These are phyloP conservation scores for Stramonita haemastoma DNA, from an alignment of 2,888 invertebrate genomes.

Conservation along the genomic window DNA sequence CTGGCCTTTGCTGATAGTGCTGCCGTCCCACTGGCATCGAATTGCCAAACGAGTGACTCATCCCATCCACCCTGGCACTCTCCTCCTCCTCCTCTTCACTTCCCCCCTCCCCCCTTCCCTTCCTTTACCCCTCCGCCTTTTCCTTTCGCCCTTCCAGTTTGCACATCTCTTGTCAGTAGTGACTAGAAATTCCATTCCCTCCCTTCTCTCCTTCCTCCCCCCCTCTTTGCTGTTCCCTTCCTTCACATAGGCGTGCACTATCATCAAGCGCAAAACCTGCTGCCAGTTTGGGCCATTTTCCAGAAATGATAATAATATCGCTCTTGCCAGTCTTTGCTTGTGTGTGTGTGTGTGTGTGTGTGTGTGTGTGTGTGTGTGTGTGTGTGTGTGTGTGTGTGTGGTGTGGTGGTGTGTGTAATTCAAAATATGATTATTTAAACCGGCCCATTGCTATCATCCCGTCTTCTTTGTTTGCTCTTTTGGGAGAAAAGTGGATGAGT, in stretches of 20 bases:
- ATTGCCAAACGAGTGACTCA: conserved; percentile 3
- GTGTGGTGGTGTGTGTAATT: background rate
- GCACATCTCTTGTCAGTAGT: background rate
- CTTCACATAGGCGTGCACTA: background rate
- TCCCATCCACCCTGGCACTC: background rate
- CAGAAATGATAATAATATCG: background rate
- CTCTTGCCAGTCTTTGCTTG: background rate
- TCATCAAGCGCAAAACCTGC: background rate
- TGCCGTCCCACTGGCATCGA: background rate
- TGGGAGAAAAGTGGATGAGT: too few species aligned
- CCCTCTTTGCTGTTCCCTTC: background rate
- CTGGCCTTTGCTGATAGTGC: background rate
- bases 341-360: background rate
- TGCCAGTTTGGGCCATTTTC: too few species aligned
- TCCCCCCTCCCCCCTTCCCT: background rate
- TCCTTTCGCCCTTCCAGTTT: background rate
- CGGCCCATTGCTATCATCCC: too few species aligned
- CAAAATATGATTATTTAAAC: too few species aligned
- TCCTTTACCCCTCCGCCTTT: background rate
- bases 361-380: background rate
- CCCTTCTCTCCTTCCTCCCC: background rate
- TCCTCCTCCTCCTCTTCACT: background rate
- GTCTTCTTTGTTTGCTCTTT: too few species aligned
- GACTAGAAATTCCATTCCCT: background rate
- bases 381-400: background rate